Conservation (phyloP, 2,888 invertebrate species). For the Coronaproctus castanopsis region DNA sequence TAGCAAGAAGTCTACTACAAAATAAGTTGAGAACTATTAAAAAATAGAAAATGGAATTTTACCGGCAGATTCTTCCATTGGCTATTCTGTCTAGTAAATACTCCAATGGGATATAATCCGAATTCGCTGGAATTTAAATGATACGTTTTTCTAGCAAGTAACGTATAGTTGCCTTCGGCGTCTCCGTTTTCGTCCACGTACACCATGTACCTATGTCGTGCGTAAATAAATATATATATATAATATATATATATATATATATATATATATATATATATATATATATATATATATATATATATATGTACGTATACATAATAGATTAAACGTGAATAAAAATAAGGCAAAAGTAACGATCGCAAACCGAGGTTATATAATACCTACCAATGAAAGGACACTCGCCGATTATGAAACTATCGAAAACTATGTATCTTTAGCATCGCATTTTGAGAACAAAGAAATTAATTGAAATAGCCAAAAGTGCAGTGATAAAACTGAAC, state of each 20-base stretch:
- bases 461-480: too few species aligned
- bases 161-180: constrained; percentile 82
- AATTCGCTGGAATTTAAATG: constrained; percentile 30
- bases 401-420: too few species aligned
- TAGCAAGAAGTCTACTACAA: too few species aligned
- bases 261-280: too few species aligned
- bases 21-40: too few species aligned
- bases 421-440: too few species aligned
- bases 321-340: background rate
- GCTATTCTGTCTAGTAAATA: constrained; percentile 37
- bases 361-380: too few species aligned
- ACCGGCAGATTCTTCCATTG: constrained; percentile 50
- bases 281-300: background rate
- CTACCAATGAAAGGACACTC: too few species aligned
- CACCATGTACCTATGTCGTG: constrained; percentile 50
- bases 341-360: background rate
- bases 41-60: too few species aligned
- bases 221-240: background rate
- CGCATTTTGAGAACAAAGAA: too few species aligned
- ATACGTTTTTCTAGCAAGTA: constrained; percentile 39
- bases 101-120: constrained; percentile 60
- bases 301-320: background rate
- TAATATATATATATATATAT: too few species aligned
- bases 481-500: too few species aligned
- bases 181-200: constrained; percentile 82